These are phyloP conservation scores for Chrysaora quinquecirrha DNA, from an alignment of 30 jellyfish, hydroid and myxozoan genomes.

Conservation along the genomic window DNA sequence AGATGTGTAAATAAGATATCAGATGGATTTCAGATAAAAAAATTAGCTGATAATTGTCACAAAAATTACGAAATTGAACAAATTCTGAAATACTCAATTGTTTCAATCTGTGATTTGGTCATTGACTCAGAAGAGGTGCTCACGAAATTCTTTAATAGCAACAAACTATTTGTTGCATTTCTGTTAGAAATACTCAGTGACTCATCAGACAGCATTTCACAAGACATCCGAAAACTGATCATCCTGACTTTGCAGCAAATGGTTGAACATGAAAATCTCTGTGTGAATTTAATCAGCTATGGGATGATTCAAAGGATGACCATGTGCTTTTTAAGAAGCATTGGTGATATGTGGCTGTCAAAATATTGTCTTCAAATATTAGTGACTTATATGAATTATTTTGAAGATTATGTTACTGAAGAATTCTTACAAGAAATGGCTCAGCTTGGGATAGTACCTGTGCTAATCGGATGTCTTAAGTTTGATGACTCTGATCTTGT, in stretches of 20 bases:
- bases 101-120: slow-evolving; percentile 58
- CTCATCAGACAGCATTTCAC: slow-evolving; percentile 53
- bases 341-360: slow-evolving; percentile 82
- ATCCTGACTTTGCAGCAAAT: slow-evolving; percentile 68
- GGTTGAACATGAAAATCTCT: slow-evolving; percentile 61
- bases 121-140: slow-evolving; percentile 36
- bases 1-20: slow-evolving; percentile 57
- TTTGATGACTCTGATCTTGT: slow-evolving; percentile 86
- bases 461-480: slow-evolving; percentile 79
- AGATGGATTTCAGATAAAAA: slow-evolving; percentile 53
- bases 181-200: slow-evolving; percentile 73
- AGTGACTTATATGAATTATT: slow-evolving; percentile 70
- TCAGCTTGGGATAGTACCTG: slow-evolving; percentile 69
- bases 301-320: slow-evolving; percentile 72
- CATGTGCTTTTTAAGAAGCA: slow-evolving; percentile 61
- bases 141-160: slow-evolving; percentile 37
- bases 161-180: slow-evolving; percentile 49
- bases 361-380: slow-evolving; percentile 80
- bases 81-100: slow-evolving; percentile 57
- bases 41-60: slow-evolving; percentile 50
- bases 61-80: slow-evolving; percentile 49
- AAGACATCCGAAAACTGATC: slow-evolving; percentile 65
- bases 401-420: slow-evolving; percentile 69
- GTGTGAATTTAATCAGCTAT: slow-evolving; percentile 65
- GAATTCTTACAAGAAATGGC: slow-evolving; percentile 94